Base-by-base conservation (phyloP, 2,797 vertebrate genomes). In the Gymnopithys bicolor region DNA sequence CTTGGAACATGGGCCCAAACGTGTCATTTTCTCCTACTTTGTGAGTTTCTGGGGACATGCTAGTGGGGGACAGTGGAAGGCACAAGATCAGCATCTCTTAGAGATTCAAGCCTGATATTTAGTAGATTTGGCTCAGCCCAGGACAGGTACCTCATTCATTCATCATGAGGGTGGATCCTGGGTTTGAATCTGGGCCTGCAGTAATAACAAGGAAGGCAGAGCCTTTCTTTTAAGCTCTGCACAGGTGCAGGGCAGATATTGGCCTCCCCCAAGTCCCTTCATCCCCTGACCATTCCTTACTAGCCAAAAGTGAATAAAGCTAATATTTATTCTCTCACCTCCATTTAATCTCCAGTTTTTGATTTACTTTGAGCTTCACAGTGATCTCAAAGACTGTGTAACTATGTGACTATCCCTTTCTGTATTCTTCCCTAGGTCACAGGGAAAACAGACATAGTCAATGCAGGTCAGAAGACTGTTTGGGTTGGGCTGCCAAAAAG, bases 1-100 rank as follows among this genome's bases (percentile, higher is more conserved):
- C 74, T 94, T 98, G 53, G 97, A 91, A 45, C 71, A 95, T 0
- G 97, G 76, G 14, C 98, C 98, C 95, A 94, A 96, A 33, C 88
- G 76, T 6, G 89, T 98, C 3, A 68, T 98, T 78, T 98, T 98
- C 96, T 98, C 97, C 89, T 98, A 98, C 89, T 94, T 98, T 96
- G 98, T 99, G 95, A 95, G 96, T 98, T 69, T 82, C 68, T 90
- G 53, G 39, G 83, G 28, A 63, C 49, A 19, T 4, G 2, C 33
- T 63, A 22, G 51, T 52, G 52, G 32, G 39, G 73, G 53, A 35
- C 49, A 33, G 68, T 43, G 83, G 28, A 83, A 55, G 39, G 27
- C 7, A 21, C 11, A 55, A 77, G 12, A 69, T 51, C 35, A 83
- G 43, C 35, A 27, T 32, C 27, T 77, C 52, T 60, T 76, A 51